A percentile compares a stretch with the other conserved stretches of the same genome.
phyloP scores from a whole-genome alignment of 2,888 invertebrate species.

The Lithophane ornitopus region DNA sequence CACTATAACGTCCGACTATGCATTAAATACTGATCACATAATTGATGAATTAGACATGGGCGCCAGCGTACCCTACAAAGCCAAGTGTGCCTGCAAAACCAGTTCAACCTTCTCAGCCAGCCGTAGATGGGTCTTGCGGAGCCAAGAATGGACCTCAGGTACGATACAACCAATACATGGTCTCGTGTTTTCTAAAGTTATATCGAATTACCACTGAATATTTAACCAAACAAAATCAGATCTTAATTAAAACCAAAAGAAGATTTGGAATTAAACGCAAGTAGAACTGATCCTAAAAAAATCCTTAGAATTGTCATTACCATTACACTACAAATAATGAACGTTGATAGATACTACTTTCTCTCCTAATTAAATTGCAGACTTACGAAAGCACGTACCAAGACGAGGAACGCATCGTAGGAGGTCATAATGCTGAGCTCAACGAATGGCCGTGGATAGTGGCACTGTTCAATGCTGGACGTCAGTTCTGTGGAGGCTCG shows the following conservation, averaged over 20 bases:
- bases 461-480: conserved; percentile 95
- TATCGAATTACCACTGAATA: neutral
- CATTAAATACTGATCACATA: conserved; percentile 5
- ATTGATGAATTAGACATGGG: conserved; percentile 82
- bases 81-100: conserved; percentile 67
- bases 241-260: neutral
- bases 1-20: neutral
- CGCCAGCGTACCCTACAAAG: conserved; percentile 86
- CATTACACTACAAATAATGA: neutral
- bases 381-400: conserved; percentile 80
- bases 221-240: neutral
- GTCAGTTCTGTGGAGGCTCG: conserved; percentile 97
- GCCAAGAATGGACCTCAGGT: conserved; percentile 94
- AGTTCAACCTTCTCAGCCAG: conserved; percentile 73
- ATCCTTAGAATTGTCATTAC: neutral
- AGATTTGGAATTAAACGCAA: neutral
- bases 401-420: conserved; percentile 96
- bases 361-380: conserved; percentile 65
- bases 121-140: conserved; percentile 91
- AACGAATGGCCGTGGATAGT: conserved; percentile 97
- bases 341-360: neutral
- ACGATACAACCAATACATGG: conserved; percentile 38
- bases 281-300: neutral
- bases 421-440: conserved; percentile 94
- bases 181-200: neutral